phyloP scores from a whole-genome alignment of 2,797 vertebrate species.

The Myotis findleyi region DNA sequence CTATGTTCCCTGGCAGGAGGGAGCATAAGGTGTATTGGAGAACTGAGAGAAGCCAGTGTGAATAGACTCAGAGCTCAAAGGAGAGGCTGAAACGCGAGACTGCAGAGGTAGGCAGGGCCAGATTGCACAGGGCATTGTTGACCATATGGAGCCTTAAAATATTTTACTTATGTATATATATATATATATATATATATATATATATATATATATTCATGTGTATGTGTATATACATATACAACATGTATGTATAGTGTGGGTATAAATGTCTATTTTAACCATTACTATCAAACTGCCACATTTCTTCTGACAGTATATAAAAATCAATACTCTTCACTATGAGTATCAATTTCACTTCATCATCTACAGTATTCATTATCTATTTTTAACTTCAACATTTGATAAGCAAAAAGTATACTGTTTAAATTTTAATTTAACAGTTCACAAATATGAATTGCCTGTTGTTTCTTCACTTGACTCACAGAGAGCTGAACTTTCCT shows the following conservation, averaged over 20 bases:
- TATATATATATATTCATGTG: neutral
- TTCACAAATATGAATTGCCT: neutral
- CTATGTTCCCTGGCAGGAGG: neutral
- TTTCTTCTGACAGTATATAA: neutral
- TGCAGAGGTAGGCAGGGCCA: neutral
- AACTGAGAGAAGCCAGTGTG: neutral
- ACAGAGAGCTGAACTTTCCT: neutral
- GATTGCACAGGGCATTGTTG: neutral
- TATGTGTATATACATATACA: neutral
- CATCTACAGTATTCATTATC: neutral
- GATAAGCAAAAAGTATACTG: neutral
- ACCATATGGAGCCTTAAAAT: neutral
- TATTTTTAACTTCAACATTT: constrained; percentile 24
- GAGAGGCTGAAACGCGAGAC: neutral
- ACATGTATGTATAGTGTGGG: neutral
- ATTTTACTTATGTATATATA: neutral
- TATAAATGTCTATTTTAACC: neutral
- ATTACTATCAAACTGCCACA: neutral
- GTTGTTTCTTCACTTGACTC: neutral
- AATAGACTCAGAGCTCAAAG: neutral
- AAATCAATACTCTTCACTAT: neutral
- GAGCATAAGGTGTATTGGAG: neutral
- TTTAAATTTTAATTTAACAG: constrained; percentile 28
- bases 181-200: neutral
- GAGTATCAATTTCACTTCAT: neutral